Evolutionary conservation across 2,797 vertebrate genomes (phyloP).

Genomic region (Melopsittacus undulatus): DNA sequence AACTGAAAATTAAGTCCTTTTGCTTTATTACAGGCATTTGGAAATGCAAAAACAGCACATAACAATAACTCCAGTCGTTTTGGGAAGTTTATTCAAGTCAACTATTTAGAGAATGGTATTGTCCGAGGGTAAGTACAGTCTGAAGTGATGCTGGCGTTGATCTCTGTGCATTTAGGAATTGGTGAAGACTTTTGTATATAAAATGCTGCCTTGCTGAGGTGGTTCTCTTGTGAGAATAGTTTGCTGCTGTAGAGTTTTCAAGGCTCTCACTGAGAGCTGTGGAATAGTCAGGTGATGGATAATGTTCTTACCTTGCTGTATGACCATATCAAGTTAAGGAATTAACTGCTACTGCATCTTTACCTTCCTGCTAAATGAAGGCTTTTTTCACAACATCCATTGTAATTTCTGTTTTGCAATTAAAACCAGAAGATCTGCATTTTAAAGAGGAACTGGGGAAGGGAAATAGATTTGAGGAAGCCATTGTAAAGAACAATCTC

Average conservation of each 20-base stretch:
- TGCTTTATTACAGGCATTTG: constrained; percentile 86
- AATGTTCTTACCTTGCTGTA: neutral
- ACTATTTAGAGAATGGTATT: constrained; percentile 94
- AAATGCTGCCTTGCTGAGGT: neutral
- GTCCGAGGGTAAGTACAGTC: constrained; percentile 88
- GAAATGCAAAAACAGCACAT: constrained; percentile 97
- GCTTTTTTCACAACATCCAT: neutral
- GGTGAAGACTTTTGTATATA: neutral
- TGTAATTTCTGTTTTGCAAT: neutral
- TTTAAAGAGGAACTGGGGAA: neutral
- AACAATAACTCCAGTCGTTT: constrained; percentile 99
- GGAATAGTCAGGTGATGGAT: neutral
- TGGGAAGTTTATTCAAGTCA: constrained; percentile 98
- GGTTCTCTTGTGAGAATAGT: neutral
- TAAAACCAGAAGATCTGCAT: neutral
- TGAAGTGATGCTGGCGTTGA: neutral
- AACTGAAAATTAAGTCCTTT: neutral
- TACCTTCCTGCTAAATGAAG: neutral
- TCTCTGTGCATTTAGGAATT: neutral
- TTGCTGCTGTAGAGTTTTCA: neutral
- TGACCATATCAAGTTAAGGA: neutral
- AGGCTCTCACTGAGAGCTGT: neutral
- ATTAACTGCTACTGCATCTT: neutral
- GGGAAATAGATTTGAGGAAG: constrained; percentile 28
- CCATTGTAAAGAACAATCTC: neutral